Evolutionary conservation across 2,888 invertebrate species (phyloP), one percentile per base, ranked within the genome.

Genomic region (Caenorhabditis sulstoni): DNA sequence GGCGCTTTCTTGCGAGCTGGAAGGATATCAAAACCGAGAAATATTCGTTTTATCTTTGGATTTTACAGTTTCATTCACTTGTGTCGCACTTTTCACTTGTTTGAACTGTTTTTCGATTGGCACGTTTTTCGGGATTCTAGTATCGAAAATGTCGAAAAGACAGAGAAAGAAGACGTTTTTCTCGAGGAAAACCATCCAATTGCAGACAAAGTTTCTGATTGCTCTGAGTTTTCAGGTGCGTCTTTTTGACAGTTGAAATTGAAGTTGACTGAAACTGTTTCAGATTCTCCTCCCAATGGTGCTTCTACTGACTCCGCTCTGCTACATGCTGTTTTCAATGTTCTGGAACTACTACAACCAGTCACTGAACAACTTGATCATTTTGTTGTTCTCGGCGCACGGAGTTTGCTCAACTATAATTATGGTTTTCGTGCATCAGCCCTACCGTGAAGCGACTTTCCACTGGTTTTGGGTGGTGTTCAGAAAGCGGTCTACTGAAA

Each of bases 351-450:
- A 49, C 11, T 22, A 49, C 29, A 29, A 29, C 23, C 52, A 52
- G 29, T 12, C 23, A 4, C 11, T 29, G 23, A 52, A 52, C 52
- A 52, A 52, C n/a, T 5, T 52, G 52, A 3, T 12, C 2, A n/a
- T 52, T 12, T 29, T 7, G n/a, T 1, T 52, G 1, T 14, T 67
- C 7, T 58, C 67, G 0, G 1, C 49, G 1, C 67, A 67, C 23
- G 67, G 67, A 45, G 44, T 67, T 49, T 41, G 57, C 14, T 58
- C 67, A 4, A 58, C 67, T 18, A 23, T 58, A 0, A 18, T 58
- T 16, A 49, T 67, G 39, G 18, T 67, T 18, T 41, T 58, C 11
- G 67, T 67, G 12, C 67, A 67, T 29, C 23, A 58, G 14, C 67
- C 67, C 3, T 67, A 67, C 50, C 49, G 67, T 3, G 7, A 29